Conservation (phyloP, 2,113 vertebrate genomes). For the Poeciliopsis prolifica region DNA sequence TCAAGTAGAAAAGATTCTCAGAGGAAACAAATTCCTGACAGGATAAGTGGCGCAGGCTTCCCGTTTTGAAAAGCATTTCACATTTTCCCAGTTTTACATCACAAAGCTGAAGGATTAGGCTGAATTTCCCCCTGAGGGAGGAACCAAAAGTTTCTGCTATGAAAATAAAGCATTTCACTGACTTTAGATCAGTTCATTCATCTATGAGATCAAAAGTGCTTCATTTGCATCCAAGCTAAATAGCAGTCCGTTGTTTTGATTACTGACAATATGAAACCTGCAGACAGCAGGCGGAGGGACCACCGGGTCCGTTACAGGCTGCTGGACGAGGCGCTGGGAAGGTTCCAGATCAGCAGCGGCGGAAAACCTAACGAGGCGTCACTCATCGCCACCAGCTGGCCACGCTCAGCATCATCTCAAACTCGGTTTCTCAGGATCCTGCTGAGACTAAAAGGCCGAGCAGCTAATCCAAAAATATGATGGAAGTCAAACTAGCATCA, state of each 20-base stretch:
- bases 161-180: conserved; percentile 2
- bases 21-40: conserved; percentile 57
- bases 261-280: background rate
- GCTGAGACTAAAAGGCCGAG: too few species aligned
- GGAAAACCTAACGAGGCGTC: too few species aligned
- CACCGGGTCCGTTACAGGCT: background rate
- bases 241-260: background rate
- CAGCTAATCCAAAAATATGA: too few species aligned
- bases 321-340: too few species aligned
- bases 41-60: conserved; percentile 55
- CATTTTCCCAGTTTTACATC: conserved; percentile 68
- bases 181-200: background rate
- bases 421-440: too few species aligned
- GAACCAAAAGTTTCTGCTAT: conserved; percentile 25
- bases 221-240: background rate
- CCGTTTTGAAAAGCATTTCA: conserved; percentile 34
- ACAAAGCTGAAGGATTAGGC: conserved; percentile 61
- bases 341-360: too few species aligned
- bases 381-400: too few species aligned
- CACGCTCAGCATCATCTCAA: too few species aligned
- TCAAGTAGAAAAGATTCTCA: conserved; percentile 53
- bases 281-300: background rate
- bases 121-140: conserved; percentile 9
- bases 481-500: too few species aligned
- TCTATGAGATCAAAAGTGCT: background rate